A percentile compares a stretch with the other conserved stretches of the same genome.
Evolutionary conservation across 2,113 vertebrate genomes (phyloP).

Genomic region (Nibea albiflora): DNA sequence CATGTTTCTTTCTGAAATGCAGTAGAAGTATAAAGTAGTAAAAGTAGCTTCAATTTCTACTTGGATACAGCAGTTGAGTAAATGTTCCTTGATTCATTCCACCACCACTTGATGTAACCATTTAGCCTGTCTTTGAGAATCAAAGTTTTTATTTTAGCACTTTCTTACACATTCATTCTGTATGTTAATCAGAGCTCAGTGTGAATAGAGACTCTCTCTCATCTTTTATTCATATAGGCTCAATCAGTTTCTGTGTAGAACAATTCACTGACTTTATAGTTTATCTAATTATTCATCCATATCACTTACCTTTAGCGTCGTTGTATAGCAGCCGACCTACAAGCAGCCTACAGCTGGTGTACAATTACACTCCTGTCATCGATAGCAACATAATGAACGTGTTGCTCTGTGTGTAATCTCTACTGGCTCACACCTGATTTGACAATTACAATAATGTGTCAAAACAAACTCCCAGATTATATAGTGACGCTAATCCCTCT

Average conservation of each 20-base stretch:
- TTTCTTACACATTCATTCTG: neutral
- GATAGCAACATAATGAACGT: slow-evolving; percentile 60
- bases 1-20: neutral
- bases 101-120: neutral
- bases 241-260: slow-evolving; percentile 29
- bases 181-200: neutral
- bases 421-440: slow-evolving; percentile 60
- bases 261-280: slow-evolving; percentile 23
- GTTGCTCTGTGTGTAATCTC: slow-evolving; percentile 63
- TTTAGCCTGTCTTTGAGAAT: neutral
- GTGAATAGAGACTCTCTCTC: slow-evolving; percentile 21
- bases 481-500: neutral
- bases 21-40: too few relatives aligned
- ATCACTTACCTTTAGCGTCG: slow-evolving; percentile 52
- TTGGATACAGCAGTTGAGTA: neutral
- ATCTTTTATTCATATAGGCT: slow-evolving; percentile 50
- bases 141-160: slow-evolving; percentile 2
- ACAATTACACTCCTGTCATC: slow-evolving; percentile 61
- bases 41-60: too few relatives aligned
- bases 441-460: slow-evolving; percentile 39
- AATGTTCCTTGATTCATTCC: neutral
- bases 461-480: slow-evolving; percentile 28
- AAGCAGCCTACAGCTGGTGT: slow-evolving; percentile 48
- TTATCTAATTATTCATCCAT: slow-evolving; percentile 48
- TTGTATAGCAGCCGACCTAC: slow-evolving; percentile 53